Evolutionary conservation across 2,113 vertebrate species (phyloP).

Genomic region (Serinus canaria): DNA sequence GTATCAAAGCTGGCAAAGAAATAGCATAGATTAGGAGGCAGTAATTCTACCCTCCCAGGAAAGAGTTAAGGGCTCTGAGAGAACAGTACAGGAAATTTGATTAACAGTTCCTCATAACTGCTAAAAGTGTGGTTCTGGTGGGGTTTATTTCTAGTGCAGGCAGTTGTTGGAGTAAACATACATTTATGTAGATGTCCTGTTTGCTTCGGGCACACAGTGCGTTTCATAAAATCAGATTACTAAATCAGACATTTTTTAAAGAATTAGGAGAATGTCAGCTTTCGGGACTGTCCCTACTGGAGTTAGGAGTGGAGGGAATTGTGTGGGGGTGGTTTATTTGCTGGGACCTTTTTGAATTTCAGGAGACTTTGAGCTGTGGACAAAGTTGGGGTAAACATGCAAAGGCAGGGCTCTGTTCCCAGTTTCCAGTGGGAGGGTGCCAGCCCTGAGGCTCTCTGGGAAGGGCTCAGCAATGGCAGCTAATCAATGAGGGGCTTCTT

Average conservation of each 20-base stretch:
- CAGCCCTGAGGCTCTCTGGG: neutral
- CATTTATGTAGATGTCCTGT: neutral
- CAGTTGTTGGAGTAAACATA: neutral
- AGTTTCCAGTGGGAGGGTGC: neutral
- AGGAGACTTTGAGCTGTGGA: neutral
- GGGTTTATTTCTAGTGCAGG: neutral
- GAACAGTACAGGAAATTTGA: neutral
- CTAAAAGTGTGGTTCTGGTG: neutral
- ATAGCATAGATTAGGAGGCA: neutral
- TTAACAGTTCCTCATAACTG: neutral
- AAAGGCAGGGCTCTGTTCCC: neutral
- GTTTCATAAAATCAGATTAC: neutral
- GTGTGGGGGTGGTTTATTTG: neutral
- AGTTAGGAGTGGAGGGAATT: neutral
- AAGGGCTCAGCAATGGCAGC: neutral
- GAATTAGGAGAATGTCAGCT: neutral
- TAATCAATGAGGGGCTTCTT: accelerated
- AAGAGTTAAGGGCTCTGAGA: neutral
- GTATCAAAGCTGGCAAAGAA: neutral
- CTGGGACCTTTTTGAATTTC: neutral
- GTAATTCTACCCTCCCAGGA: neutral
- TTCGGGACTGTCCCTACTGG: neutral
- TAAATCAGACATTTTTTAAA: neutral
- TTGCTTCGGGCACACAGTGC: neutral
- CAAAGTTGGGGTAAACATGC: neutral